Base-by-base conservation (phyloP, 2,888 invertebrate genomes). In the Gastrophysa polygoni region DNA sequence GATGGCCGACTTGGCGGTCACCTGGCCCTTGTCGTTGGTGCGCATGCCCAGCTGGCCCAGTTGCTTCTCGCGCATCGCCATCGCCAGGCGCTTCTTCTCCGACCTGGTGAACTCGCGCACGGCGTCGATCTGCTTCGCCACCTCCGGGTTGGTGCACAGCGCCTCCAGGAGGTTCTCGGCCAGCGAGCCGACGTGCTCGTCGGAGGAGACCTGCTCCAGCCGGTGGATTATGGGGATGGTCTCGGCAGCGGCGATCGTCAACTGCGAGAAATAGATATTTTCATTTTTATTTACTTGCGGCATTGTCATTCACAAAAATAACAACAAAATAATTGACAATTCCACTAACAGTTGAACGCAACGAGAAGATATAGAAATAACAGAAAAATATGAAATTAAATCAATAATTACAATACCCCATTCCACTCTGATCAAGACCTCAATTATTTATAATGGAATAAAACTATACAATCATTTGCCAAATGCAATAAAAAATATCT, bases 11-110 rank as follows among this genome's bases (percentile, higher is more conserved):
- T 94, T 92, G 49, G 96, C 96, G 0, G 95, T 96, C 14, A 89
- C 88, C 82, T 87, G 81, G 14, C 61, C 98, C 80, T 96, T 96
- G 77, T 97, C 97, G 83, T 98, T 98, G 1, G 97, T 96, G 75
- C 95, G 87, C 91, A 95, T 95, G 60, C 98, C 98, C 59, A 98
- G 85, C 17, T 96, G 96, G 64, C 95, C 95, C 18, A 99, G 85
- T 78, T 98, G 98, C 71, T 97, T 95, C 80, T 97, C 95, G 50
- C 98, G 87, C 83, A 97, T 98, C 0, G 96, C 97, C 98, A 98
- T 98, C 0, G 98, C 98, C 57, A 98, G 83, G 0, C 96, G 90
- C 81, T 98, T 98, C 87, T 98, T 98, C 80, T 98, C 98, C 75
- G 95, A 90, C 68, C 95, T 87, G 0, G 98, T 99, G 77, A 96